phyloP scores from a whole-genome alignment of 2,888 invertebrate species.

The Heliconius erato region DNA sequence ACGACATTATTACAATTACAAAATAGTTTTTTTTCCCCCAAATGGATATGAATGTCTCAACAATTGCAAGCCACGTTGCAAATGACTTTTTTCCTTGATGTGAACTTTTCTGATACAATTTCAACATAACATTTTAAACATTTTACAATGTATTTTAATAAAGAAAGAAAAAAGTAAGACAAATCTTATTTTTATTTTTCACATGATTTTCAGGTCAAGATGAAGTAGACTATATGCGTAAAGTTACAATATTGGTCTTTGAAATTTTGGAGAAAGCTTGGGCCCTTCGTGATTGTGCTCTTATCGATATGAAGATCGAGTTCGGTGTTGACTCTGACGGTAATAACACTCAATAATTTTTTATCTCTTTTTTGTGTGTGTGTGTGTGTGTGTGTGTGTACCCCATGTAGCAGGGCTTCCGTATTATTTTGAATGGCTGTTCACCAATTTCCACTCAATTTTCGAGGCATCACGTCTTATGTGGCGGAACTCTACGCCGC shows the following conservation, averaged over 20 bases:
- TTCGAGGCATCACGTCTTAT: no score
- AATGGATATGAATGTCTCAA: no score
- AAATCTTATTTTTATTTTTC: background rate
- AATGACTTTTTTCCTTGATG: no score
- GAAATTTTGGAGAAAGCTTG: constrained; percentile 97
- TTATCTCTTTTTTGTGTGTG: background rate
- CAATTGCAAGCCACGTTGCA: no score
- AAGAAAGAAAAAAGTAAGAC: background rate
- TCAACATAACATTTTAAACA: background rate
- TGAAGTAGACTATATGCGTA: constrained; percentile 95
- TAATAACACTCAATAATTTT: constrained; percentile 56
- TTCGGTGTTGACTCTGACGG: constrained; percentile 93
- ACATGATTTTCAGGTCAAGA: constrained; percentile 86
- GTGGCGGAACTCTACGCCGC: no score
- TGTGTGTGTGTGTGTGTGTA: no score
- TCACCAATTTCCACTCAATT: no score
- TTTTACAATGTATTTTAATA: background rate
- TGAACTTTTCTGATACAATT: background rate
- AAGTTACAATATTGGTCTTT: constrained; percentile 93
- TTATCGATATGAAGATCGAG: constrained; percentile 99
- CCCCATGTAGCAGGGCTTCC: no score
- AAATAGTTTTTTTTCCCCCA: no score
- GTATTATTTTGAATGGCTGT: background rate
- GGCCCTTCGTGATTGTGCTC: constrained; percentile 94
- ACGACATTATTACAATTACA: no score